Conservation (phyloP, 2,797 vertebrate species). For the Enteromius argenteus region DNA sequence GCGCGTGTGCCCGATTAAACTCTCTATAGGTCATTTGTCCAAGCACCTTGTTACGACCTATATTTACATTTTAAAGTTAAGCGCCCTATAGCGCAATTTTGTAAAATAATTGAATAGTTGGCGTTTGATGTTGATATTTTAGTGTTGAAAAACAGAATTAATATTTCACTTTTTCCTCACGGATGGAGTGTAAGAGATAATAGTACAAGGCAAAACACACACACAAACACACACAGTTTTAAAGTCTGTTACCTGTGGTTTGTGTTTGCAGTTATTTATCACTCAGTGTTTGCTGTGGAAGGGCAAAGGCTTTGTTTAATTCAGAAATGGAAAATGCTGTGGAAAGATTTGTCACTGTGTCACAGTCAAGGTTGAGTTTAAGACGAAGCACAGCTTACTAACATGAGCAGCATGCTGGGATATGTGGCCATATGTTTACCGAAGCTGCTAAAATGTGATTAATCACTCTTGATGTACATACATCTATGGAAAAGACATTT, state of each 20-base stretch:
- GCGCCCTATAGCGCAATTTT: neutral
- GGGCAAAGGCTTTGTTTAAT: slow-evolving; percentile 50
- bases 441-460: neutral
- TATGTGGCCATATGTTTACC: slow-evolving; percentile 19
- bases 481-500: neutral
- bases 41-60: no score
- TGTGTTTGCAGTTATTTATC: slow-evolving; percentile 39
- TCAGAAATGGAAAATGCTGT: slow-evolving; percentile 40
- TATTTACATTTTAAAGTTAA: no score
- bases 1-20: no score
- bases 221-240: neutral
- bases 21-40: no score
- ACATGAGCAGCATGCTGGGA: slow-evolving; percentile 1
- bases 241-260: slow-evolving; percentile 4
- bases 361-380: slow-evolving; percentile 38
- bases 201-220: neutral
- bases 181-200: neutral
- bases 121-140: neutral
- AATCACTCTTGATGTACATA: neutral
- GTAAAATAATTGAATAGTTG: neutral
- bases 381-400: slow-evolving; percentile 28
- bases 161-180: neutral
- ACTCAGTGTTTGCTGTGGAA: slow-evolving; percentile 32
- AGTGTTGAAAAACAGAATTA: neutral
- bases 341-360: slow-evolving; percentile 53